A percentile compares a stretch with the other conserved stretches of the same genome.
Conservation (phyloP, 2,797 vertebrate genomes). For the Etheostoma perlongum region DNA sequence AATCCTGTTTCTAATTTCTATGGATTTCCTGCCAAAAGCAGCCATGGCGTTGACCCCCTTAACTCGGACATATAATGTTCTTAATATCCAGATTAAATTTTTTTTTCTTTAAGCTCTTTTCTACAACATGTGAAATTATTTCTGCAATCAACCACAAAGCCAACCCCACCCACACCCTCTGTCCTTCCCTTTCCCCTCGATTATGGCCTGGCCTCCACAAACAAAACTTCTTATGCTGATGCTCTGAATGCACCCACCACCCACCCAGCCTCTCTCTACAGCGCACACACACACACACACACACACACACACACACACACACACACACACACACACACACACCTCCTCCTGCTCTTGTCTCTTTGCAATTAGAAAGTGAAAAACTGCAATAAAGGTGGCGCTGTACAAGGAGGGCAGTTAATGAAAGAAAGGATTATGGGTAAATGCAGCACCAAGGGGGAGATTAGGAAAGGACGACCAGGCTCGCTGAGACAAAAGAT, state of each 20-base stretch:
- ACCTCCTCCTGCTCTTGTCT: slow-evolving; percentile 69
- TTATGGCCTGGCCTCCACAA: slow-evolving; percentile 67
- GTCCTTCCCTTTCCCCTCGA: slow-evolving; percentile 55
- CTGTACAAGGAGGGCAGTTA: slow-evolving; percentile 83
- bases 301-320: slow-evolving; percentile 33
- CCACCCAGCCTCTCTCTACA: slow-evolving; percentile 38
- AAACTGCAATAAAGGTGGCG: slow-evolving; percentile 83
- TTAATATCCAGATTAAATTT: slow-evolving; percentile 88
- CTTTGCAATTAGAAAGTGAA: slow-evolving; percentile 84
- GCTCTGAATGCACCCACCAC: slow-evolving; percentile 54
- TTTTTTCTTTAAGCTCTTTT: slow-evolving; percentile 85
- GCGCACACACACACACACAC: slow-evolving; percentile 29
- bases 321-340: slow-evolving; percentile 33
- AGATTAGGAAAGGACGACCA: slow-evolving; percentile 82
- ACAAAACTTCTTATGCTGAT: slow-evolving; percentile 74
- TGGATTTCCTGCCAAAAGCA: slow-evolving; percentile 82
- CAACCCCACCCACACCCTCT: slow-evolving; percentile 60
- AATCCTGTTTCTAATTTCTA: slow-evolving; percentile 85
- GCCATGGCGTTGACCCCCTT: slow-evolving; percentile 81
- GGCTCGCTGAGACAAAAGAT: slow-evolving; percentile 85
- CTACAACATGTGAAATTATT: slow-evolving; percentile 87
- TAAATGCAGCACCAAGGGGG: slow-evolving; percentile 83
- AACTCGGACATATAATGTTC: slow-evolving; percentile 86
- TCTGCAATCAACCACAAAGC: slow-evolving; percentile 84
- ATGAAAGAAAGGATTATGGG: slow-evolving; percentile 88